These are phyloP conservation scores for Engystomops pustulosus DNA, from an alignment of 2,113 vertebrate species.

Conservation along the genomic window DNA sequence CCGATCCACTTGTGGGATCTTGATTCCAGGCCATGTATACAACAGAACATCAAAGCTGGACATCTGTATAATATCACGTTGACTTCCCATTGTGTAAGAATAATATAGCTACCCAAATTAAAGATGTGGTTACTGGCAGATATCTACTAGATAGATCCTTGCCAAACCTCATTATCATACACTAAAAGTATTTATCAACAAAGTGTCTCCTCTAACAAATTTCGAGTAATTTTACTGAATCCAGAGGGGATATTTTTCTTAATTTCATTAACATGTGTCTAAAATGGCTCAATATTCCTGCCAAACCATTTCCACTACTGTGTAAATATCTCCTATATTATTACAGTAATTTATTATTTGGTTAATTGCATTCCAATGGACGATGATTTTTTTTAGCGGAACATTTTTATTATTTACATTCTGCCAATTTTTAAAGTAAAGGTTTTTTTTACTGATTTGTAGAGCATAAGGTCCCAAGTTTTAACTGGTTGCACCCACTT, in stretches of 20 bases:
- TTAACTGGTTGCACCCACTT: background rate
- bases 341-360: constrained; percentile 40
- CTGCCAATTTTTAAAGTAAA: background rate
- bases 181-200: constrained; percentile 51
- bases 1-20: constrained; percentile 40
- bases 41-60: constrained; percentile 38
- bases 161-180: constrained; percentile 50
- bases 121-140: constrained; percentile 45
- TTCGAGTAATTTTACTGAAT: constrained; percentile 8
- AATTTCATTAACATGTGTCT: constrained; percentile 45
- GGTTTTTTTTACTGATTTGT: background rate
- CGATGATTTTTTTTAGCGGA: background rate
- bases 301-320: constrained; percentile 43
- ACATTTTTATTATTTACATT: background rate
- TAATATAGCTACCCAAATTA: constrained; percentile 51
- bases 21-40: constrained; percentile 45
- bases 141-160: background rate
- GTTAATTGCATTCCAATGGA: constrained; percentile 26
- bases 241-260: constrained; percentile 36
- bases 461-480: background rate
- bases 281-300: background rate
- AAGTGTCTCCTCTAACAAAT: constrained; percentile 39
- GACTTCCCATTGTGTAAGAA: constrained; percentile 44
- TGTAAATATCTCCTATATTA: constrained; percentile 11
- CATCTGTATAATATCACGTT: constrained; percentile 41